Evolutionary conservation across 2,888 invertebrate species (phyloP).

Genomic region (Ellobium chinense): DNA sequence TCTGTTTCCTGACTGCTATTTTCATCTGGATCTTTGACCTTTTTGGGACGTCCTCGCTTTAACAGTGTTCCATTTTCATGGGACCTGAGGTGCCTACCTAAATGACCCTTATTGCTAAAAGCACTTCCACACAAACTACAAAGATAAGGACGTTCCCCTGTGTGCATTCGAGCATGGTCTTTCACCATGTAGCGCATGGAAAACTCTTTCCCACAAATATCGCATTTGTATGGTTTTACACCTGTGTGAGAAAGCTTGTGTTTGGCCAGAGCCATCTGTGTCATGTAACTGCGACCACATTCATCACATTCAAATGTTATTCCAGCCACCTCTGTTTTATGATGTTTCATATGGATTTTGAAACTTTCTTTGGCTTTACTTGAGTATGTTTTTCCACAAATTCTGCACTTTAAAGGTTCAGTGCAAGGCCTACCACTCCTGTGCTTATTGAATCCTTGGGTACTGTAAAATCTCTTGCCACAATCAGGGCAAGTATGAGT

Average conservation of each 20-base stretch:
- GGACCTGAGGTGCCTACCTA: conserved; percentile 49
- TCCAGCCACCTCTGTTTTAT: conserved; percentile 46
- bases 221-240: conserved; percentile 47
- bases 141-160: conserved; percentile 47
- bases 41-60: conserved; percentile 49
- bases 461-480: conserved; percentile 49
- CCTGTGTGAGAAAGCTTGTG: conserved; percentile 47
- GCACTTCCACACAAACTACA: conserved; percentile 48
- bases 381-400: conserved; percentile 52
- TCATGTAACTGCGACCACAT: conserved; percentile 50
- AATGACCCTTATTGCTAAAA: conserved; percentile 50
- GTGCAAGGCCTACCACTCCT: conserved; percentile 44
- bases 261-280: conserved; percentile 48
- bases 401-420: conserved; percentile 44
- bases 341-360: conserved; percentile 52
- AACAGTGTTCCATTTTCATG: conserved; percentile 49
- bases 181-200: conserved; percentile 52
- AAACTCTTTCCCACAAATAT: conserved; percentile 47
- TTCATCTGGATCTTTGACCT: conserved; percentile 24
- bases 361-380: conserved; percentile 52
- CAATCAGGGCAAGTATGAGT: conserved; percentile 47
- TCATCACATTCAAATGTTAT: conserved; percentile 51
- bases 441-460: conserved; percentile 46
- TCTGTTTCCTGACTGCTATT: neutral
- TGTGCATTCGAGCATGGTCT: conserved; percentile 49